phyloP scores from a whole-genome alignment of 2,113 vertebrate genomes.

The Sinosuthora webbiana region DNA sequence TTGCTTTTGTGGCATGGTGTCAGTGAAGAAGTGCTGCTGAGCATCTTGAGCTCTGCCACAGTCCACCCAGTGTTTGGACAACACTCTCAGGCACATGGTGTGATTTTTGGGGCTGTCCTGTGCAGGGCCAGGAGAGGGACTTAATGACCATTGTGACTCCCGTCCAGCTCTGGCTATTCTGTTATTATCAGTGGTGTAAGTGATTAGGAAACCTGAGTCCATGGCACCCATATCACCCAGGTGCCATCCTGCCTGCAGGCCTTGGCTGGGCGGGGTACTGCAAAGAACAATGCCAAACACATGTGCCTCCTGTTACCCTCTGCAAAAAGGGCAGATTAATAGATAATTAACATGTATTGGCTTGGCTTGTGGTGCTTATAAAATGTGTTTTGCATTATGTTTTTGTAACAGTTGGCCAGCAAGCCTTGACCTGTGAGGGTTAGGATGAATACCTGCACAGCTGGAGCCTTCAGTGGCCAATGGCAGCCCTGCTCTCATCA shows the following conservation, averaged over 20 bases:
- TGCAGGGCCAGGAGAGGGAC: no score
- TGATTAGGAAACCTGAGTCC: background rate
- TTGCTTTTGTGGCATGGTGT: background rate
- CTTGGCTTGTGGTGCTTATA: constrained; percentile 6
- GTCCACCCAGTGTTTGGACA: background rate
- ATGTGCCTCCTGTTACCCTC: background rate
- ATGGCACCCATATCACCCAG: background rate
- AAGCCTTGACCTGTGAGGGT: constrained; percentile 52
- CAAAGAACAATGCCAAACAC: background rate
- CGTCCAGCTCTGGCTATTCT: background rate
- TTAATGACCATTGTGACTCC: accelerated
- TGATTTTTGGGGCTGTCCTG: background rate
- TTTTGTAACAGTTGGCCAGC: constrained; percentile 56
- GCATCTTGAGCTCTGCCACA: background rate
- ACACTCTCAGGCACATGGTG: accelerated
- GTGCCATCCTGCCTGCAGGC: background rate
- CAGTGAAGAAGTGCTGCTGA: background rate
- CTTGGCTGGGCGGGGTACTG: background rate
- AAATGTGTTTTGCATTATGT: constrained; percentile 62
- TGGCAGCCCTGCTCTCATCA: constrained; percentile 20
- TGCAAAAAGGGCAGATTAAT: background rate
- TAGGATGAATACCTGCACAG: constrained; percentile 60
- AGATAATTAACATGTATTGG: constrained; percentile 24
- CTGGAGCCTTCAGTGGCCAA: constrained; percentile 15
- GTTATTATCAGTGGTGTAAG: background rate